These are phyloP conservation scores for Sesia apiformis DNA, from an alignment of 2,888 invertebrate genomes.

Conservation along the genomic window DNA sequence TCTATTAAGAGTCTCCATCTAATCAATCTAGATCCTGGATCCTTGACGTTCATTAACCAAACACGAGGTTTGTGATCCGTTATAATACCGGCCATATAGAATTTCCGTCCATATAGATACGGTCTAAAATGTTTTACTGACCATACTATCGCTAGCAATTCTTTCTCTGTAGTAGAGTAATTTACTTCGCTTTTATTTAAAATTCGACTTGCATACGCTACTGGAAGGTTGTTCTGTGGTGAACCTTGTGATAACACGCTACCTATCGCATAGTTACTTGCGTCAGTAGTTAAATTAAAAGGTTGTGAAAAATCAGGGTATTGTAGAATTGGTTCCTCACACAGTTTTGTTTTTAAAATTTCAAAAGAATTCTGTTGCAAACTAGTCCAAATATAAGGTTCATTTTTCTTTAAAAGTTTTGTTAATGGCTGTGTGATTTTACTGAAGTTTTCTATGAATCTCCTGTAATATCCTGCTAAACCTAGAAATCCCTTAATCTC, in stretches of 20 bases:
- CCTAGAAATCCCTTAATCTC: slow-evolving; percentile 6
- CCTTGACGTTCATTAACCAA: not conserved
- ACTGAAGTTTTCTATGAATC: slow-evolving; percentile 20
- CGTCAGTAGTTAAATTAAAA: not conserved
- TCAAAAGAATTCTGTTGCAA: not conserved
- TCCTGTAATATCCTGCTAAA: slow-evolving; percentile 23
- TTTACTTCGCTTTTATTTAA: not conserved
- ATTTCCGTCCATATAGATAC: not conserved
- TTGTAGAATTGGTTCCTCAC: not conserved
- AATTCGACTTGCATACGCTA: not conserved
- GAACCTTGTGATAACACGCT: not conserved
- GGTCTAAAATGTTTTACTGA: not conserved
- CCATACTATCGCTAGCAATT: not conserved
- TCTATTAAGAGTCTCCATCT: slow-evolving; percentile 4
- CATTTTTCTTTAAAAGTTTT: slow-evolving; percentile 3
- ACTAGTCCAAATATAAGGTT: slow-evolving; percentile 4
- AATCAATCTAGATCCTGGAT: not conserved
- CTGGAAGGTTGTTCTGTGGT: not conserved
- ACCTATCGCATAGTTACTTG: not conserved
- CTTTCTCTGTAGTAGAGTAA: not conserved
- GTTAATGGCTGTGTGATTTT: slow-evolving; percentile 4
- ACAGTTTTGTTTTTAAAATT: not conserved
- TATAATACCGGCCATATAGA: not conserved
- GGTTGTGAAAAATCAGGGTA: not conserved
- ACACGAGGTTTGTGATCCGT: not conserved